Percentiles rank a stretch among this genome's conserved stretches.
Evolutionary conservation across 1,140 invertebrate genomes (phyloP).

Genomic region (Anastrepha obliqua): DNA sequence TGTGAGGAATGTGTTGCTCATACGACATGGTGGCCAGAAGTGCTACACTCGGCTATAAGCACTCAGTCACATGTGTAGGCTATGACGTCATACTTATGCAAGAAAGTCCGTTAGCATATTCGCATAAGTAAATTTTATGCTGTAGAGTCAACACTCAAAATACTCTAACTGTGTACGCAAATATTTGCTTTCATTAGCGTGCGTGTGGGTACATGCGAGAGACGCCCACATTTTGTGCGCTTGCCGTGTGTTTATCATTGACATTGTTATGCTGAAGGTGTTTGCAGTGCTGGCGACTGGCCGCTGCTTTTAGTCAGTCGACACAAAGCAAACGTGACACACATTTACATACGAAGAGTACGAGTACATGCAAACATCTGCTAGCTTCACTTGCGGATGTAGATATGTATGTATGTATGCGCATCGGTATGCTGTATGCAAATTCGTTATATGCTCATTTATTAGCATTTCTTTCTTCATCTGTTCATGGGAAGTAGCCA

Average conservation of each 20-base stretch:
- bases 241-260: conserved; percentile 68
- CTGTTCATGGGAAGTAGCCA: background rate
- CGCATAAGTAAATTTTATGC: background rate
- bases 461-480: background rate
- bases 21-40: conserved; percentile 17
- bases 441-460: background rate
- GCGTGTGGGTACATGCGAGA: background rate
- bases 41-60: too few species aligned
- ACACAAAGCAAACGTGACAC: background rate
- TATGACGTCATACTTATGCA: background rate
- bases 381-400: background rate
- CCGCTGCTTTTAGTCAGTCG: conserved; percentile 17
- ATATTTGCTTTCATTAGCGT: background rate
- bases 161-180: background rate
- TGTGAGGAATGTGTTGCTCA: background rate
- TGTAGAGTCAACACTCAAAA: conserved; percentile 24
- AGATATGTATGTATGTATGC: background rate
- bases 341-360: background rate
- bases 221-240: background rate
- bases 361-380: background rate
- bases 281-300: conserved; percentile 57
- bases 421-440: background rate
- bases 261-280: conserved; percentile 72
- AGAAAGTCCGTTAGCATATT: background rate
- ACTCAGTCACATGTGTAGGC: background rate